Conservation (phyloP, 2,113 vertebrate genomes). For the Mormyrus lacerda region DNA sequence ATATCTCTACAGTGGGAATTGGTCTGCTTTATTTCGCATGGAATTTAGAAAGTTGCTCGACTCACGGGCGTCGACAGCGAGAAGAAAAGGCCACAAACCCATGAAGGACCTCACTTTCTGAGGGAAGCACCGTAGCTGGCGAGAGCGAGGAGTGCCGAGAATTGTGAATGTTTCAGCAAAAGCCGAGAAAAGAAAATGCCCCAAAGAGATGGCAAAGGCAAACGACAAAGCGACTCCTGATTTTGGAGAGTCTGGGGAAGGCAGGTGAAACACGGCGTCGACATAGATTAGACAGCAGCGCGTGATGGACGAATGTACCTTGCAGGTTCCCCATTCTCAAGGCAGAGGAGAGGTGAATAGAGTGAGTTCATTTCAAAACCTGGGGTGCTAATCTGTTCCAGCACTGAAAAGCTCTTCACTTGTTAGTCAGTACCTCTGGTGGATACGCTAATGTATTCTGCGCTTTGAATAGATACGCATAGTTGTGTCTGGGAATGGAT, state of each 20-base stretch:
- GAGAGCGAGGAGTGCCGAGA: neutral
- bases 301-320: neutral
- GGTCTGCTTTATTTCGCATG: neutral
- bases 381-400: neutral
- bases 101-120: neutral
- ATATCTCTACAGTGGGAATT: neutral
- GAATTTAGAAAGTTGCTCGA: neutral
- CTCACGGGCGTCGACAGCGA: neutral
- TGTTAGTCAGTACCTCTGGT: neutral
- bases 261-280: neutral
- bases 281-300: neutral
- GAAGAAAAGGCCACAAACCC: neutral
- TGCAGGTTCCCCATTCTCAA: neutral
- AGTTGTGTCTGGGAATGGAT: neutral
- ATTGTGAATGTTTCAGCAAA: neutral
- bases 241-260: neutral
- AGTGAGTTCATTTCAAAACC: neutral
- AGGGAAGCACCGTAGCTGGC: neutral
- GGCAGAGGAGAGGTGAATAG: neutral
- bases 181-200: neutral
- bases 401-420: neutral
- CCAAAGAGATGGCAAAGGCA: neutral
- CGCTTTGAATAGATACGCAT: neutral
- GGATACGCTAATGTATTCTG: neutral
- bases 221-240: neutral